A percentile compares a stretch with the other conserved stretches of the same genome.
Evolutionary conservation across 2,797 vertebrate genomes (phyloP).

Genomic region (Miichthys miiuy): DNA sequence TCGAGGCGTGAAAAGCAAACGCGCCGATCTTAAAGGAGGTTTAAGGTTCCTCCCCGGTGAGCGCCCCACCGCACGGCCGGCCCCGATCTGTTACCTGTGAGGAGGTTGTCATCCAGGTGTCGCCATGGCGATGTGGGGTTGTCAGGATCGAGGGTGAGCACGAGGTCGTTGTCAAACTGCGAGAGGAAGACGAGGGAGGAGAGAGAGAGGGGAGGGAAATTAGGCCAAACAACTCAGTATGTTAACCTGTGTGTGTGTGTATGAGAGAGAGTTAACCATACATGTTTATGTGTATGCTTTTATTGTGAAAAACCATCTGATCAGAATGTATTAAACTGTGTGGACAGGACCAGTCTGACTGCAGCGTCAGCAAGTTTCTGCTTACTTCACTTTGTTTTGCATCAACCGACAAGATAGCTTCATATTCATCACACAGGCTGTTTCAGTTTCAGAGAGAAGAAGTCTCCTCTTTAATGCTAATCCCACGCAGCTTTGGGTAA

Average conservation of each 20-base stretch:
- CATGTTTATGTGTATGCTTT: too few species aligned
- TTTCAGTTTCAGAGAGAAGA: too few species aligned
- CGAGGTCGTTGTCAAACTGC: constrained; percentile 83
- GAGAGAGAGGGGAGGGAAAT: background rate
- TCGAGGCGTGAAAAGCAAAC: constrained; percentile 4
- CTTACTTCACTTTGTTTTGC: too few species aligned
- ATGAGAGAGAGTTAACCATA: background rate
- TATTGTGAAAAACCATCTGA: too few species aligned
- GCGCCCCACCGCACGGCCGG: background rate
- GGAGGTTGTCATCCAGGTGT: constrained; percentile 80
- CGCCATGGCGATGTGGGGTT: constrained; percentile 84
- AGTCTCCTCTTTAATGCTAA: too few species aligned
- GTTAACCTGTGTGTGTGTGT: background rate
- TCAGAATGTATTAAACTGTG: too few species aligned
- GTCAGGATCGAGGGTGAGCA: constrained; percentile 85
- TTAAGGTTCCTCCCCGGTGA: background rate
- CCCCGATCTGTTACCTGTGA: constrained; percentile 75
- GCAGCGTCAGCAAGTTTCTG: too few species aligned
- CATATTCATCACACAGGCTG: too few species aligned
- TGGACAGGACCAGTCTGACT: too few species aligned
- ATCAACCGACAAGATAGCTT: too few species aligned
- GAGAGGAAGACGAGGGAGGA: background rate
- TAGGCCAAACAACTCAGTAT: background rate
- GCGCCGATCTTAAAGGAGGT: background rate
- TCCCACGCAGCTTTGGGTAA: too few species aligned